Conservation (phyloP, 2,113 vertebrate species). For the Accipiter virgatus region DNA sequence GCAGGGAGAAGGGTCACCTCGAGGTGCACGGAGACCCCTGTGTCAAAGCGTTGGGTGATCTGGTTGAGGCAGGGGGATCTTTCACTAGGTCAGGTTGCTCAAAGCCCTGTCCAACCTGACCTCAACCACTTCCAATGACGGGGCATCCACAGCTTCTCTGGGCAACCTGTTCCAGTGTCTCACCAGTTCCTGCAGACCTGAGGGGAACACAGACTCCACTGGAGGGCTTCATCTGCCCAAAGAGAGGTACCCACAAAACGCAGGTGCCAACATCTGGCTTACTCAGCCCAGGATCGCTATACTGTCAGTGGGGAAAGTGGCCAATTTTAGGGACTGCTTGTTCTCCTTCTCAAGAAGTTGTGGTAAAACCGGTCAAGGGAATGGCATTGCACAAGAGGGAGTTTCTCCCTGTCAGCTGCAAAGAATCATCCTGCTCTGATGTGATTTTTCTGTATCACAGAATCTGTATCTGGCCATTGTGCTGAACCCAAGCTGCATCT, state of each 20-base stretch:
- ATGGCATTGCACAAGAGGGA: not conserved
- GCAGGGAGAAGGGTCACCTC: not conserved
- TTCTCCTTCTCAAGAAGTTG: not conserved
- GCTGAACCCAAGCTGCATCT: not conserved
- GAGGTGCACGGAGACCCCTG: not conserved
- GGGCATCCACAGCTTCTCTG: not conserved
- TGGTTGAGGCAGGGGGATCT: not conserved
- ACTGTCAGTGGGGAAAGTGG: not conserved
- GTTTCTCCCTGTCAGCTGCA: not conserved
- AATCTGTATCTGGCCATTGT: too few relatives aligned
- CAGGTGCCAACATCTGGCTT: not conserved
- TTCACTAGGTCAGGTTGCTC: not conserved
- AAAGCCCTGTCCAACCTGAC: not conserved
- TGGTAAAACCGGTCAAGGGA: not conserved
- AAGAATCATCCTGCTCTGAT: not conserved
- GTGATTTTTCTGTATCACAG: not conserved
- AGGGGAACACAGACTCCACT: not conserved
- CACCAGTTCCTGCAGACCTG: not conserved
- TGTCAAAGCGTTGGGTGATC: fast-evolving
- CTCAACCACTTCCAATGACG: not conserved
- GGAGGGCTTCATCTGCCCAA: not conserved
- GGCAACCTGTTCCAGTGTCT: not conserved
- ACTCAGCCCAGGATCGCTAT: not conserved
- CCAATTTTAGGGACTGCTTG: not conserved
- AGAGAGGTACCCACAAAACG: not conserved